A percentile compares a stretch with the other conserved stretches of the same genome.
These are phyloP conservation scores for Lordiphosa mommai DNA, from an alignment of 1,140 invertebrate genomes.

Conservation along the genomic window DNA sequence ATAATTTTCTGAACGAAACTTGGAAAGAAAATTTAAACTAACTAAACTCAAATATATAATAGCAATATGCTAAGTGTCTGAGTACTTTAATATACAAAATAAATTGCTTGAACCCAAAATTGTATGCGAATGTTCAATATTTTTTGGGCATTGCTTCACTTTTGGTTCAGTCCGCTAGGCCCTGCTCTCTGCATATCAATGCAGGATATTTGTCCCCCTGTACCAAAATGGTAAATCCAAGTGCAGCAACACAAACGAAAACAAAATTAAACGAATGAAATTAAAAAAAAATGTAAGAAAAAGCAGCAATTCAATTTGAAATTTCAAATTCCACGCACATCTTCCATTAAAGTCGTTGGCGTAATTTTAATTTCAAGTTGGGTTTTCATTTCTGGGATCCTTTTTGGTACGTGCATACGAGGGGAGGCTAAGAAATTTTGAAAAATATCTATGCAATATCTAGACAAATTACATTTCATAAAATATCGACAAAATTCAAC, in stretches of 20 bases:
- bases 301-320: constrained; percentile 24
- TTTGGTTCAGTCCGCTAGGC: no score
- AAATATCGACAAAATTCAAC: no score
- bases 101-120: background rate
- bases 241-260: constrained; percentile 11
- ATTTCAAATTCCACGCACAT: constrained; percentile 59
- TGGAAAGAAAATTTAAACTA: no score
- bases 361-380: constrained; percentile 62
- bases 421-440: no score
- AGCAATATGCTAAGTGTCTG: no score
- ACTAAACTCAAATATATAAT: no score
- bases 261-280: constrained; percentile 44
- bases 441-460: no score
- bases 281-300: constrained; percentile 24
- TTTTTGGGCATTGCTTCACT: no score
- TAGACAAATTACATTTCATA: no score
- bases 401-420: constrained; percentile 31
- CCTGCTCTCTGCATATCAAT: constrained; percentile 1
- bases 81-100: no score
- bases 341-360: constrained; percentile 66
- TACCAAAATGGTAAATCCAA: background rate
- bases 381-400: constrained; percentile 18
- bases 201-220: background rate
- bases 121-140: no score
- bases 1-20: no score